Evolutionary conservation across 1,140 invertebrate species (phyloP).

Genomic region (Aphelenchoides fujianensis): DNA sequence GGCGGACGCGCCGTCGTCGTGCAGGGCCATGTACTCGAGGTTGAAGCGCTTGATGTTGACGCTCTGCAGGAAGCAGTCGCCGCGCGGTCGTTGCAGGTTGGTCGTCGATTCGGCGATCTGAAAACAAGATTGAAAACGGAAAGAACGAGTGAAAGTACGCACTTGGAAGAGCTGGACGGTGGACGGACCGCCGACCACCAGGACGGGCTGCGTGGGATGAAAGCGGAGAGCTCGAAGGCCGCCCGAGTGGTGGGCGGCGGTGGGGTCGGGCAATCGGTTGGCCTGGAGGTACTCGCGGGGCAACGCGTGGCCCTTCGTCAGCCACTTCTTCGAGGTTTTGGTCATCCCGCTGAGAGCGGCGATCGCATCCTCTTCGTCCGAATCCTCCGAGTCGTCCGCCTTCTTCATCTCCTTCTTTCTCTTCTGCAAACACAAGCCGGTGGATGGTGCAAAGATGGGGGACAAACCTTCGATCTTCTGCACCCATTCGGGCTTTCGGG

Average conservation of each 20-base stretch:
- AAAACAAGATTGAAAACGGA: slow-evolving; percentile 20
- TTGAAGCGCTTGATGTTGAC: slow-evolving; percentile 30
- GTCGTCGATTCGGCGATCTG: slow-evolving; percentile 4
- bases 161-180: slow-evolving; percentile 39
- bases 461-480: slow-evolving; percentile 13
- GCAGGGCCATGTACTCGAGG: slow-evolving; percentile 34
- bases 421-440: not conserved
- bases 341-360: slow-evolving; percentile 28
- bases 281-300: slow-evolving; percentile 27
- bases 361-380: slow-evolving; percentile 34
- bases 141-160: not conserved
- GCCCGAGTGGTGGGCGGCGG: slow-evolving; percentile 25
- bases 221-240: slow-evolving; percentile 31
- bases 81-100: slow-evolving; percentile 23
- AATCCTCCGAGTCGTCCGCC: slow-evolving; percentile 23
- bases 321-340: slow-evolving; percentile 26
- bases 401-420: slow-evolving; percentile 9
- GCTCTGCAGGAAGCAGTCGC: slow-evolving; percentile 39
- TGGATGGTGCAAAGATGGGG: too few species aligned
- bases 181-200: slow-evolving; percentile 26
- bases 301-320: slow-evolving; percentile 19
- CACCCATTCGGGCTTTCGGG: slow-evolving; percentile 23
- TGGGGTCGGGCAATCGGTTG: slow-evolving; percentile 29
- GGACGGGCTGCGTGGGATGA: slow-evolving; percentile 42
- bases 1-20: slow-evolving; percentile 31